A percentile compares a stretch with the other conserved stretches of the same genome.
phyloP scores from a whole-genome alignment of 2,888 invertebrate species.

The Tinea semifulvella region DNA sequence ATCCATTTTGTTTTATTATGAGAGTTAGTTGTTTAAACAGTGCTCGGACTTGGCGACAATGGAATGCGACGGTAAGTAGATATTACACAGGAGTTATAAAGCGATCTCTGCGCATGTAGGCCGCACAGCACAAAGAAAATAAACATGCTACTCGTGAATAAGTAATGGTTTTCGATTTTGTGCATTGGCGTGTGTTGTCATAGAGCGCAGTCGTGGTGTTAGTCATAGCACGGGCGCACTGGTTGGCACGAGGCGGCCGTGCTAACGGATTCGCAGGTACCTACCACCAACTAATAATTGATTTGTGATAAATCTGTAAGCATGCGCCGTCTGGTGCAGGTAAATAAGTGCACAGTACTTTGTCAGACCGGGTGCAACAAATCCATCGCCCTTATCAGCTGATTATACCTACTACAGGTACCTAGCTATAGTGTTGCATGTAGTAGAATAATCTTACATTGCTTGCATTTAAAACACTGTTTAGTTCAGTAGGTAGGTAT shows the following conservation, averaged over 20 bases:
- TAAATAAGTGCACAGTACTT: background rate
- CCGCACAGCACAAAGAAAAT: conserved; percentile 43
- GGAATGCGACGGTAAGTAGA: conserved; percentile 58
- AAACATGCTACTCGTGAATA: conserved; percentile 54
- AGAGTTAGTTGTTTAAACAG: conserved; percentile 58
- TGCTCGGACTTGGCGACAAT: conserved; percentile 45
- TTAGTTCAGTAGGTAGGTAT: no score
- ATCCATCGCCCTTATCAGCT: conserved; percentile 48
- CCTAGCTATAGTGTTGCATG: conserved; percentile 5
- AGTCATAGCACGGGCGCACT: conserved; percentile 21
- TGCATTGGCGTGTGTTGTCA: conserved; percentile 36
- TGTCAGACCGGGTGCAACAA: background rate
- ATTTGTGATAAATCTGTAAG: conserved; percentile 45
- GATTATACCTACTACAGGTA: conserved; percentile 32
- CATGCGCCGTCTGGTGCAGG: conserved; percentile 45
- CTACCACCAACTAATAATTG: conserved; percentile 33
- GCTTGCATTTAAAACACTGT: background rate
- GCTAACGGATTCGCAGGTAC: conserved; percentile 18
- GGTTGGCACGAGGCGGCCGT: background rate
- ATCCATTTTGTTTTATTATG: conserved; percentile 67
- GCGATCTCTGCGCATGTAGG: conserved; percentile 55
- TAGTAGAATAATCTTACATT: background rate
- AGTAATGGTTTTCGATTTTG: conserved; percentile 57
- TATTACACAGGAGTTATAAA: conserved; percentile 25
- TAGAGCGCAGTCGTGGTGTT: conserved; percentile 39